A percentile compares a stretch with the other conserved stretches of the same genome.
Evolutionary conservation across 1,140 invertebrate genomes (phyloP).

Genomic region (Magallana ariakensis): DNA sequence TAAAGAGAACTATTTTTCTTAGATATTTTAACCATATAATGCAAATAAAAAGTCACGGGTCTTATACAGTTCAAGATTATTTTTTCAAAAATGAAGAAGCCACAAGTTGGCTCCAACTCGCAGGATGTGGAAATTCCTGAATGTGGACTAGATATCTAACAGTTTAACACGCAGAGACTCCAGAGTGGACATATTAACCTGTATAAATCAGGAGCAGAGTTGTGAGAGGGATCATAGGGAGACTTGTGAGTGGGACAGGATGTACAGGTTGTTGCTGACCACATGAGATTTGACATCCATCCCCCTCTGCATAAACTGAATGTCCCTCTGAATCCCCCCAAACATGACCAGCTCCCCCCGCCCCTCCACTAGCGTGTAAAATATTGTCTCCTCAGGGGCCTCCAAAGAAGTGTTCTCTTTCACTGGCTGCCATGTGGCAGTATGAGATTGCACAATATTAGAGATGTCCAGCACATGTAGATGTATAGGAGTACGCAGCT

Average conservation of each 20-base stretch:
- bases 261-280: slow-evolving; percentile 69
- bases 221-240: neutral
- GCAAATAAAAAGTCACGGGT: too few relatives aligned
- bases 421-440: slow-evolving; percentile 88
- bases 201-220: neutral
- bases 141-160: too few relatives aligned
- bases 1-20: too few relatives aligned
- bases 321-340: slow-evolving; percentile 86
- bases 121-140: too few relatives aligned
- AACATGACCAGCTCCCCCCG: slow-evolving; percentile 96
- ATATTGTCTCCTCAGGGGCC: slow-evolving; percentile 90
- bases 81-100: too few relatives aligned
- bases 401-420: slow-evolving; percentile 78
- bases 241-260: slow-evolving; percentile 53
- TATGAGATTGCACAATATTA: slow-evolving; percentile 81
- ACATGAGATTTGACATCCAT: slow-evolving; percentile 66
- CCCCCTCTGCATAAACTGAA: slow-evolving; percentile 71
- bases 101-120: too few relatives aligned
- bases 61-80: too few relatives aligned
- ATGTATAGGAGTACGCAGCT: slow-evolving; percentile 82
- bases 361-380: slow-evolving; percentile 93
- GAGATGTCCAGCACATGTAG: slow-evolving; percentile 94
- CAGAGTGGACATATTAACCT: neutral
- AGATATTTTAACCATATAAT: too few relatives aligned
- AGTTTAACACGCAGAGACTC: too few relatives aligned